phyloP scores from a whole-genome alignment of 2,113 vertebrate species.

The Mobula birostris region DNA sequence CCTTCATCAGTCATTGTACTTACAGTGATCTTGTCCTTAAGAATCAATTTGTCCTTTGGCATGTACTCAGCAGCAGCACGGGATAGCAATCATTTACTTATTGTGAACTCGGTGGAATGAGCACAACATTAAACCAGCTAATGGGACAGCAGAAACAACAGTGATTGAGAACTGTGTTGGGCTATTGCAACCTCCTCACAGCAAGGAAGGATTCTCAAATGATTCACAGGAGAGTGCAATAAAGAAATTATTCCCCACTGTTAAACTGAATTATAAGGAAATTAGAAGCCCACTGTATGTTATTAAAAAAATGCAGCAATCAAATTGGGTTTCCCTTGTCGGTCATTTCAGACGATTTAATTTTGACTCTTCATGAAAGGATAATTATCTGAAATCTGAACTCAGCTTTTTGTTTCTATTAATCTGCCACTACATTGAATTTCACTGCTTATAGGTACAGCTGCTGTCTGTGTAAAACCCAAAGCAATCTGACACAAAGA shows the following conservation, averaged over 20 bases:
- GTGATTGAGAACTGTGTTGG: slow-evolving; percentile 6
- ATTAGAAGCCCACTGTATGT: slow-evolving; percentile 29
- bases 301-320: slow-evolving; percentile 35
- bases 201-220: not conserved
- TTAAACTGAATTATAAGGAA: slow-evolving; percentile 31
- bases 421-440: not conserved
- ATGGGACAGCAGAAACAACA: not conserved
- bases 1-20: too few relatives aligned
- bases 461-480: not conserved
- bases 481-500: not conserved
- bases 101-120: not conserved
- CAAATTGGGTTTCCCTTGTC: slow-evolving; percentile 25
- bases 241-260: slow-evolving; percentile 29
- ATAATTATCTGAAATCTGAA: slow-evolving; percentile 33
- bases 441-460: not conserved
- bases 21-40: not conserved
- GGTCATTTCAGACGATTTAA: slow-evolving; percentile 28
- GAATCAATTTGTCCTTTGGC: not conserved
- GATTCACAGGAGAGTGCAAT: slow-evolving; percentile 28
- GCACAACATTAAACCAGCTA: not conserved
- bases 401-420: slow-evolving; percentile 33
- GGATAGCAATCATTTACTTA: not conserved
- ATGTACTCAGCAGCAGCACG: not conserved
- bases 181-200: not conserved
- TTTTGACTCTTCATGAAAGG: slow-evolving; percentile 30